Evolutionary conservation across 1,140 invertebrate species (phyloP), one percentile per base, ranked within the genome.

Genomic region (Myzus persicae): DNA sequence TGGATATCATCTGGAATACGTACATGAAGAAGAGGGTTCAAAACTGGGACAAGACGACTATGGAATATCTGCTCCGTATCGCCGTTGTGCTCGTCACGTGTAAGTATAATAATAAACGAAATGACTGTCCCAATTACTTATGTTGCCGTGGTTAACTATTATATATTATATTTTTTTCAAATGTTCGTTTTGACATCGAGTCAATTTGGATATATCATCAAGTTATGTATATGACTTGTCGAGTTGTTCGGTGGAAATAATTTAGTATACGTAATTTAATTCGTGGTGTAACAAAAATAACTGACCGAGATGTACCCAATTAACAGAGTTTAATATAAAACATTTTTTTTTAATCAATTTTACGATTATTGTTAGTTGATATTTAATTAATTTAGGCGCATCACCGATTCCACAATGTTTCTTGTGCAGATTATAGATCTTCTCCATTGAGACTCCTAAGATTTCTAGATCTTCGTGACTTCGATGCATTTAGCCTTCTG

Each of bases 1-100:
- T 99, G 24, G 97, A 98, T 94, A 98, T 99, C 59, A 96, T 99
- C 44, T 99, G 98, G 98, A 96, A 97, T 36, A 96, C 96, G 9
- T 97, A 97, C 94, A 94, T 97, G 48, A 95, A 96, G 26, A 96
- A 96, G 20, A 85, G 93, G 26, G 82, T 93, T 90, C 67, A 93
- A 59, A 93, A 91, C 31, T 67, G 51, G 46, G 54, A 94, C 40
- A 94, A 94, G 46, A 59, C 95, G 67, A 48, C 96, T 4, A 94
- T 96, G 14, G 97, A 98, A 95, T 97, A 97, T 94, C 94, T 95
- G 2, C 95, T 97, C 36, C 95, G 97, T 76, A 96, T 97, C 2
- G 51, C 94, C 1, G 95, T 98, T 31, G 97, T 98, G n/a, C 93
- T 97, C 4, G 94, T 96, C 8, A 98, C 97, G 67, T 98, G 98